Evolutionary conservation across 2,113 vertebrate species (phyloP).

Genomic region (Prunella fulvescens): DNA sequence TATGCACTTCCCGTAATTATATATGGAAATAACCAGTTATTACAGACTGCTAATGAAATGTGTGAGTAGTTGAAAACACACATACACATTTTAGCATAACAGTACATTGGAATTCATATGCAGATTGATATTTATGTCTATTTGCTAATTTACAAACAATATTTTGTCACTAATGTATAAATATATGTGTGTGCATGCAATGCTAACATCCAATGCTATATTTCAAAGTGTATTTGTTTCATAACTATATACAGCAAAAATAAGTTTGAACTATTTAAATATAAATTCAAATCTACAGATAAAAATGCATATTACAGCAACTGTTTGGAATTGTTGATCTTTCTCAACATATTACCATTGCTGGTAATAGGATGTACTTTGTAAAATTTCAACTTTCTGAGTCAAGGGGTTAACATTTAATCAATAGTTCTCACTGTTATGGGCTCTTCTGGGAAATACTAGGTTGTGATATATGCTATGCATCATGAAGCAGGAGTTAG

Average conservation of each 20-base stretch:
- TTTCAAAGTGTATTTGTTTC: background rate
- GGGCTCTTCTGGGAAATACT: constrained; percentile 29
- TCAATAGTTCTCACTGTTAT: constrained; percentile 37
- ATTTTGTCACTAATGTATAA: background rate
- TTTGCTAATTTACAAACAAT: background rate
- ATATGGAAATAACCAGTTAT: background rate
- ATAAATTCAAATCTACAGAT: background rate
- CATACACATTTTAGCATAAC: background rate
- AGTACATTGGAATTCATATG: background rate
- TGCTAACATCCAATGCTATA: background rate
- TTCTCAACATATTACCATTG: background rate
- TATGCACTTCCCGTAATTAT: background rate
- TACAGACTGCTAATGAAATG: background rate
- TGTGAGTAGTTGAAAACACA: background rate
- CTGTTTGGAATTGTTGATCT: background rate
- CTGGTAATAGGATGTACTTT: constrained; percentile 1
- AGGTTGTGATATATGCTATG: background rate
- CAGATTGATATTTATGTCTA: background rate
- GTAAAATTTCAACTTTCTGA: constrained; percentile 19
- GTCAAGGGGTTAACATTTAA: constrained; percentile 50
- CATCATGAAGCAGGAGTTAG: constrained; percentile 46
- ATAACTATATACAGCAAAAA: background rate
- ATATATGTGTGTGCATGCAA: background rate
- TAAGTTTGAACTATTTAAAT: background rate
- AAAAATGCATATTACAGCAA: background rate